Conservation (phyloP, 2,113 vertebrate species). For the Macquaria australasica region DNA sequence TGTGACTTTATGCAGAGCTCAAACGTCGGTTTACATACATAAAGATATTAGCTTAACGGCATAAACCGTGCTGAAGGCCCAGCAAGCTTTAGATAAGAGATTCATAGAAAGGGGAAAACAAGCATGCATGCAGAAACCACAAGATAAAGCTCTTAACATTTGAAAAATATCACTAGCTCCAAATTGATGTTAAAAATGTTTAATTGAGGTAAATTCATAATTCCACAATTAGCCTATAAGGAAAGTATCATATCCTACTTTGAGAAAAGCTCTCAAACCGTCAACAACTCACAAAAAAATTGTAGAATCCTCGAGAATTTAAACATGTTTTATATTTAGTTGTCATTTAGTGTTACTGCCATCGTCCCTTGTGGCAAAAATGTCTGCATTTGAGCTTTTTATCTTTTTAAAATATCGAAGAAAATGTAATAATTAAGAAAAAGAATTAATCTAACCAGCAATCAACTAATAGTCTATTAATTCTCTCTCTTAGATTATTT, state of each 20-base stretch:
- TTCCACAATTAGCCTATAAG: not conserved
- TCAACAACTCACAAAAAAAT: not conserved
- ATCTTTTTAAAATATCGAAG: not conserved
- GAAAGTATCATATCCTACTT: not conserved
- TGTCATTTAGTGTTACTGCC: not conserved
- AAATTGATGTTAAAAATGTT: not conserved
- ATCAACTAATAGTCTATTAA: not conserved
- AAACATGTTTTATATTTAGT: not conserved
- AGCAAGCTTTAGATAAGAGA: constrained; percentile 43
- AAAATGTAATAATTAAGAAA: not conserved
- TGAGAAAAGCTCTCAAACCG: not conserved
- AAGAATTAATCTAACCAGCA: not conserved
- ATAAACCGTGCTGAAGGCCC: constrained; percentile 34
- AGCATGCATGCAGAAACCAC: constrained; percentile 2
- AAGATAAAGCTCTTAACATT: constrained; percentile 13
- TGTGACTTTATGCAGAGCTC: not conserved
- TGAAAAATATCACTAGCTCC: not conserved
- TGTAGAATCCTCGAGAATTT: not conserved
- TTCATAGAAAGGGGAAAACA: not conserved
- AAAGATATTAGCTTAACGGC: not conserved
- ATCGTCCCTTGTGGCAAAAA: not conserved
- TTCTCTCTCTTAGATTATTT: not conserved
- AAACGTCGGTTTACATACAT: not conserved
- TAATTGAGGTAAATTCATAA: not conserved
- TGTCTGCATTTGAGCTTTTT: not conserved